A percentile compares a stretch with the other conserved stretches of the same genome.
These are phyloP conservation scores for Drosophila leonis DNA, from an alignment of 2,888 invertebrate genomes.

Conservation along the genomic window DNA sequence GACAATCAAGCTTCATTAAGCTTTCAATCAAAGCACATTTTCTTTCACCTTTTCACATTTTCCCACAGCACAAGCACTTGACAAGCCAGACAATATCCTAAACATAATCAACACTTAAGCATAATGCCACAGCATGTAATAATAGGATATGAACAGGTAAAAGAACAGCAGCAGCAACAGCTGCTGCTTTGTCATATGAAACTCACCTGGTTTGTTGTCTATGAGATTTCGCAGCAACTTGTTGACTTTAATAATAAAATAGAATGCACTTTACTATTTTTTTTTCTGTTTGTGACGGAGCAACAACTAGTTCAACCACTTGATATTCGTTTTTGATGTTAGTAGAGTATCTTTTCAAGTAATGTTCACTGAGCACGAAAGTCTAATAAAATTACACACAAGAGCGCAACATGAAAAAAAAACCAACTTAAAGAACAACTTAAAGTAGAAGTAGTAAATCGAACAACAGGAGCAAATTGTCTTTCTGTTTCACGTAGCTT, in stretches of 20 bases:
- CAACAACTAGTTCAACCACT: slow-evolving; percentile 47
- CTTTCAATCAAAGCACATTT: not conserved
- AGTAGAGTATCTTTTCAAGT: slow-evolving; percentile 28
- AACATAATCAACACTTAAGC: slow-evolving; percentile 43
- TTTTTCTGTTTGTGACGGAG: slow-evolving; percentile 33
- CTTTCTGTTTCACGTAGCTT: slow-evolving; percentile 27
- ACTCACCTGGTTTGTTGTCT: slow-evolving; percentile 65
- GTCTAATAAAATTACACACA: slow-evolving; percentile 55
- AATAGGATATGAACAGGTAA: slow-evolving; percentile 13
- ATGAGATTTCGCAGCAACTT: slow-evolving; percentile 67
- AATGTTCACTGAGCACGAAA: slow-evolving; percentile 64
- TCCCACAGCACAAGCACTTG: slow-evolving; percentile 18
- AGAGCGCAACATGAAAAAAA: slow-evolving; percentile 21
- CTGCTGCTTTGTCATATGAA: slow-evolving; percentile 36
- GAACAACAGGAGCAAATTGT: slow-evolving; percentile 23
- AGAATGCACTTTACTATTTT: slow-evolving; percentile 53
- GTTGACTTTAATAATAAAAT: slow-evolving; percentile 73
- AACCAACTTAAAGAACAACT: not conserved
- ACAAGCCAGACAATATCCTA: slow-evolving; percentile 14
- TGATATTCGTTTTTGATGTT: slow-evolving; percentile 52
- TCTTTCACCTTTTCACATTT: not conserved
- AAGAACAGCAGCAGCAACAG: not conserved
- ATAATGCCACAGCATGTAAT: slow-evolving; percentile 28
- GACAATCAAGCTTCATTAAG: not conserved
- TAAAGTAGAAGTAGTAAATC: not conserved